These are phyloP conservation scores for Meda fulgida DNA, from an alignment of 2,797 vertebrate genomes.

Conservation along the genomic window DNA sequence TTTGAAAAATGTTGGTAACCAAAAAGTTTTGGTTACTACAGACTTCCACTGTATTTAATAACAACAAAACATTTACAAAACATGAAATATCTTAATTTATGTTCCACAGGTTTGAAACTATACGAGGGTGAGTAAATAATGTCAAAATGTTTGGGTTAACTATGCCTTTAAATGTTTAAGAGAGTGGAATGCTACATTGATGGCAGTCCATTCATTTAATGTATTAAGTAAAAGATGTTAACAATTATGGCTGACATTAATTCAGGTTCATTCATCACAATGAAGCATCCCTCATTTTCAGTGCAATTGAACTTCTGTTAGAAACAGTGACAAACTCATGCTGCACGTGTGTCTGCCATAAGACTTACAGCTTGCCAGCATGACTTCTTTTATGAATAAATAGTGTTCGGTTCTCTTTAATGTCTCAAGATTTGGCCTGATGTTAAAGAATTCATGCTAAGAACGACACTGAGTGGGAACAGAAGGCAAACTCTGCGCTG, in stretches of 20 bases:
- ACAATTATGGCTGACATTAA: background rate
- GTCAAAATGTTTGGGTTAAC: background rate
- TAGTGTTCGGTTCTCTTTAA: constrained; percentile 56
- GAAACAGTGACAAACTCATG: background rate
- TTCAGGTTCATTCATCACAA: background rate
- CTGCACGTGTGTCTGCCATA: constrained; percentile 16
- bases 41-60: no score
- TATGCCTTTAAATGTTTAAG: background rate
- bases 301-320: background rate
- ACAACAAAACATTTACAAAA: no score
- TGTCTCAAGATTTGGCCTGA: constrained; percentile 47
- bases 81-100: no score
- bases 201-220: background rate
- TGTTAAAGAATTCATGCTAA: constrained; percentile 58
- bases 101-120: no score
- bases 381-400: constrained; percentile 46
- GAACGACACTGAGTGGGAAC: constrained; percentile 45
- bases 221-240: background rate
- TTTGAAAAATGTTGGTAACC: background rate
- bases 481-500: constrained; percentile 43
- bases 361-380: background rate
- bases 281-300: background rate
- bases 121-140: no score
- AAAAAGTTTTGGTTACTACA: no score
- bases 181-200: background rate